Base-by-base conservation (phyloP, 2,113 vertebrate species). In the Gracilinanus agilis region DNA sequence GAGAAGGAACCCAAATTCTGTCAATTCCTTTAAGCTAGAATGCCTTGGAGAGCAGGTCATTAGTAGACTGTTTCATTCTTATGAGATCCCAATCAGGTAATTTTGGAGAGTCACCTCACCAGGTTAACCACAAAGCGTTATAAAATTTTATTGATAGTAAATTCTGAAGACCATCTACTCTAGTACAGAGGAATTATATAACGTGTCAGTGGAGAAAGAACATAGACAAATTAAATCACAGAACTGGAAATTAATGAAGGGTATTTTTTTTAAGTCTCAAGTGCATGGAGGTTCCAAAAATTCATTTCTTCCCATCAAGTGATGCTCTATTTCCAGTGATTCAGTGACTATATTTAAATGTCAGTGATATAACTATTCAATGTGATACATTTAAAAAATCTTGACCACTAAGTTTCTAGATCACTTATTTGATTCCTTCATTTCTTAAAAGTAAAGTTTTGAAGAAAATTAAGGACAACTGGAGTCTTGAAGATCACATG, bases 351-450 rank as follows among this genome's bases (percentile, higher is more conserved):
- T 90, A 13, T 94, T 95, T 16, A 93, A 96, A 90, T 95, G 53
- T 91, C 92, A 90, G 24, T 93, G 3, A 12, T 40, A 49, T 67
- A 44, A 5, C 54, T 53, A 91, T 93, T 21, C 92, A 97, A 95
- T 27, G 2, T 34, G 55, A 88, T 23, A 3, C 9, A 88, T 88
- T 94, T 53, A 56, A 44, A 49, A 90, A 90, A 90, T 94, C 44
- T 95, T 44, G 27, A 54, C 61, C 92, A 55, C 49, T 92, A 93
- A 49, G 53, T 88, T 94, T 93, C 54, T 95, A 24, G 29, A 49
- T 75, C 49, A 34, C 10, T 4, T 3, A 54, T 24, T 44, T 94
- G 54, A 67, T 89, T 83, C 55, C 93, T 19, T 94, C 7, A 88
- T 27, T 27, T 7, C 56, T 93, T 24, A 90, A 53, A 34, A 16